Evolutionary conservation across 2,797 vertebrate species (phyloP).

Genomic region (Sternotherus odoratus): DNA sequence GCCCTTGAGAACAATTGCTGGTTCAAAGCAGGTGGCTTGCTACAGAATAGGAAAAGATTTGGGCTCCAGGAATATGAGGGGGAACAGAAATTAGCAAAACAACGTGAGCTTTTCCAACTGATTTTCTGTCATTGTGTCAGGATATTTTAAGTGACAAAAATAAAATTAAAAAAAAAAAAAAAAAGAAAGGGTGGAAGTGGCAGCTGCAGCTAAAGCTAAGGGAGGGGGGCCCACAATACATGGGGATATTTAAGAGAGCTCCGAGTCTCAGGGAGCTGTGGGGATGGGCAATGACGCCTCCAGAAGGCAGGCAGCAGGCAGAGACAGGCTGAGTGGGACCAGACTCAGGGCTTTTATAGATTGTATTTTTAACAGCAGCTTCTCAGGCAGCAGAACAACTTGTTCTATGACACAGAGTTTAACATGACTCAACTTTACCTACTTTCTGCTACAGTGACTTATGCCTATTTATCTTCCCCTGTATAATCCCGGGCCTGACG

Average conservation of each 20-base stretch:
- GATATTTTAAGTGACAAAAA: conserved; percentile 33
- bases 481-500: not conserved
- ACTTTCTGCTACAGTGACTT: conserved; percentile 42
- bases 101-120: not conserved
- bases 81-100: not conserved
- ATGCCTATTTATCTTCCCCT: not conserved
- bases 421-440: conserved; percentile 61
- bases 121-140: rapidly evolving
- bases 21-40: not conserved
- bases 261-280: rapidly evolving
- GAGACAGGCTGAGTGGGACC: not conserved
- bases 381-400: rapidly evolving
- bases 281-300: rapidly evolving
- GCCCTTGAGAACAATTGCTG: not conserved
- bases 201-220: not conserved
- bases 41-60: rapidly evolving
- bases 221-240: not conserved
- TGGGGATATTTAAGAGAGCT: not conserved
- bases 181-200: not conserved
- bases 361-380: not conserved
- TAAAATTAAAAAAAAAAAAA: conserved; percentile 26
- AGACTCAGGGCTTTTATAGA: rapidly evolving
- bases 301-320: not conserved
- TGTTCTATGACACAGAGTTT: not conserved
- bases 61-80: rapidly evolving